A percentile compares a stretch with the other conserved stretches of the same genome.
phyloP scores from a whole-genome alignment of 2,113 vertebrate species.

The Aspiorhynchus laticeps region DNA sequence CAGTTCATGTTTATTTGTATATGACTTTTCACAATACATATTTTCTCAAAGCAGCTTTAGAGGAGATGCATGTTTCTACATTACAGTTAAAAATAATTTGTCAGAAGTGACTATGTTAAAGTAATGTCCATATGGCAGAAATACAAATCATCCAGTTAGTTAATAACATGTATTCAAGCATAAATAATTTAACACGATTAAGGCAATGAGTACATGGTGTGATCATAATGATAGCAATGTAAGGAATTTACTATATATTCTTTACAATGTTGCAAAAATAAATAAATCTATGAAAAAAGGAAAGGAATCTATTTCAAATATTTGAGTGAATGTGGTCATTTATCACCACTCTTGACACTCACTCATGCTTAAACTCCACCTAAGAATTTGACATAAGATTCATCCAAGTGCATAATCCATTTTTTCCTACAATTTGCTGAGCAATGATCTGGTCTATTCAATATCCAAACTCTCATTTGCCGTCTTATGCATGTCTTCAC shows the following conservation, averaged over 20 bases:
- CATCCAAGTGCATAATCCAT: conserved; percentile 40
- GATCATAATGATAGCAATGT: background rate
- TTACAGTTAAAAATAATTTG: too few relatives aligned
- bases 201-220: background rate
- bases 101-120: too few relatives aligned
- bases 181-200: background rate
- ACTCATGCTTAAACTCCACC: conserved; percentile 20
- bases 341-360: conserved; percentile 12
- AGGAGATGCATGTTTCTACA: too few relatives aligned
- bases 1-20: too few relatives aligned
- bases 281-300: background rate
- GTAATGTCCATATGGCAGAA: too few relatives aligned
- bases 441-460: conserved; percentile 1
- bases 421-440: conserved; percentile 12
- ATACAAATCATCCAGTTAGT: too few relatives aligned
- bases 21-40: too few relatives aligned
- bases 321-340: conserved; percentile 32
- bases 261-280: background rate
- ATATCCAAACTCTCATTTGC: background rate
- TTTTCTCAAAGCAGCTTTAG: too few relatives aligned
- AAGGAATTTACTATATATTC: too few relatives aligned
- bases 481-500: background rate
- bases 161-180: background rate
- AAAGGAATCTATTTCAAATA: background rate
- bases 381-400: conserved; percentile 28